Conservation (phyloP, 2,113 vertebrate genomes). For the Dinomys branickii region DNA sequence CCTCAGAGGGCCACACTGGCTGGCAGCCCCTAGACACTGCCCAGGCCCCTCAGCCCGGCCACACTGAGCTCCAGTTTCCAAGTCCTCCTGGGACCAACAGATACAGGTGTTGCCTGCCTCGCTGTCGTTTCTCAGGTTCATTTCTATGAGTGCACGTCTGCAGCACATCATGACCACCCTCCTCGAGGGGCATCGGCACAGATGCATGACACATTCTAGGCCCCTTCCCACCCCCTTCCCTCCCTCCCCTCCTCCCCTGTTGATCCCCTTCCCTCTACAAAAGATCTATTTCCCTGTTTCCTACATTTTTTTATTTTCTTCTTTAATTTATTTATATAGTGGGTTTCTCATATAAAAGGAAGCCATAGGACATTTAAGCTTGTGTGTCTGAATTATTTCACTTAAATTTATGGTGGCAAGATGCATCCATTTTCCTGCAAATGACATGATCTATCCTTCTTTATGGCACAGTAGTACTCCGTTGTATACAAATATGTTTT, state of each 20-base stretch:
- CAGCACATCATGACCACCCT: accelerated
- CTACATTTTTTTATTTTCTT: neutral
- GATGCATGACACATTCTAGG: accelerated
- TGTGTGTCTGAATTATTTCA: neutral
- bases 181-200: neutral
- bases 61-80: neutral
- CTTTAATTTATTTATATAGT: neutral
- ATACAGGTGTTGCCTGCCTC: neutral
- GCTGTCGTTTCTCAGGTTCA: neutral
- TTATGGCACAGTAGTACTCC: too few species aligned
- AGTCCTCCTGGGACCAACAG: neutral
- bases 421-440: neutral
- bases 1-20: too few species aligned
- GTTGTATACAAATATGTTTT: neutral
- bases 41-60: accelerated
- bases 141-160: neutral
- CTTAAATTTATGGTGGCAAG: neutral
- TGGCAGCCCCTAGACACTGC: neutral
- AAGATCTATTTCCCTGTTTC: neutral
- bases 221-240: neutral
- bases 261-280: neutral
- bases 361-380: neutral
- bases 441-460: neutral
- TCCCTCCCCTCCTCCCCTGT: neutral
- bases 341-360: neutral